Conservation (phyloP, 2,797 vertebrate genomes). For the Peromyscus attwateri region DNA sequence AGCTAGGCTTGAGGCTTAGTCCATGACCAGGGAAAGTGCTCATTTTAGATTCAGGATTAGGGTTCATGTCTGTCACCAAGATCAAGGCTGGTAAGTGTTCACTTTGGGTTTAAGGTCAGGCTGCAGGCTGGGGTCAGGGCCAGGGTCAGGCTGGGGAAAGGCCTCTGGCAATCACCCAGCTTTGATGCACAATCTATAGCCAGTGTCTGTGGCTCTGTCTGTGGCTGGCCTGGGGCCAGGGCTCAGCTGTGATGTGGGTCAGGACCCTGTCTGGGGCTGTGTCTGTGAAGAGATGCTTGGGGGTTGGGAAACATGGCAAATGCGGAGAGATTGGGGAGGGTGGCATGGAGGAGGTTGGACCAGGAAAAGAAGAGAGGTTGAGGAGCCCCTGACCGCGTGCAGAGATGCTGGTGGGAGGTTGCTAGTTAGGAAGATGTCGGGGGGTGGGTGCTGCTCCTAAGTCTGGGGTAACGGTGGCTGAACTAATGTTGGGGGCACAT, state of each 20-base stretch:
- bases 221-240: neutral
- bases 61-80: neutral
- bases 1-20: neutral
- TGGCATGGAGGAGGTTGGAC: neutral
- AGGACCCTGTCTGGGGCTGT: neutral
- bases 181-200: constrained; percentile 10
- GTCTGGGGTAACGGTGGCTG: neutral
- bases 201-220: neutral
- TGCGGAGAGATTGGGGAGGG: neutral
- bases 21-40: neutral
- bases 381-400: neutral
- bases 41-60: neutral
- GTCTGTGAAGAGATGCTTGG: neutral
- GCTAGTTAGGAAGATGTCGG: neutral
- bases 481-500: neutral
- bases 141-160: constrained; percentile 20
- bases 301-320: neutral
- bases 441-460: neutral
- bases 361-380: neutral
- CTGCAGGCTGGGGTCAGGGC: neutral
- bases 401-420: neutral
- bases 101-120: constrained; percentile 12
- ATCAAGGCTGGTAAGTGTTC: neutral
- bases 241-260: neutral
- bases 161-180: neutral